Percentiles rank a stretch among this genome's conserved stretches.
Conservation (phyloP, 2,797 vertebrate genomes). For the Coendou prehensilis region DNA sequence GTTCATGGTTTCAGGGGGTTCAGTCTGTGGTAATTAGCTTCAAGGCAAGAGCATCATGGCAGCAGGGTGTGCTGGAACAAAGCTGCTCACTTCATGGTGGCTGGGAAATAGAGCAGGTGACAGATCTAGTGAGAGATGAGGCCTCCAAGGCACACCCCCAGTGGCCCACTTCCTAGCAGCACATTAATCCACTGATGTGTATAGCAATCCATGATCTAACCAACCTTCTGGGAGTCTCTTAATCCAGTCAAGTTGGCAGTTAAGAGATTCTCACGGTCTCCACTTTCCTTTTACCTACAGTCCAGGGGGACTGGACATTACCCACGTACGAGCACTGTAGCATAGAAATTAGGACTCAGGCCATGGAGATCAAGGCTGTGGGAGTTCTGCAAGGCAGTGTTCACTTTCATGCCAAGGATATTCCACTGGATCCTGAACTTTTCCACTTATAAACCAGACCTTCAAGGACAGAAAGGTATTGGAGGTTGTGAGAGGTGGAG, state of each 20-base stretch:
- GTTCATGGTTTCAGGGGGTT: background rate
- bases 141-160: background rate
- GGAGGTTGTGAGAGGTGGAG: background rate
- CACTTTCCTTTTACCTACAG: background rate
- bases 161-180: background rate
- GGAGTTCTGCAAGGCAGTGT: background rate
- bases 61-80: background rate
- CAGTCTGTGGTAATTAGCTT: background rate
- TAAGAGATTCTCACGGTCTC: background rate
- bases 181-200: background rate
- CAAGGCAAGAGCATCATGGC: background rate
- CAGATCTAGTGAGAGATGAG: background rate
- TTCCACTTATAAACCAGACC: background rate
- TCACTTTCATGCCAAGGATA: background rate
- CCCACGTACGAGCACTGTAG: background rate
- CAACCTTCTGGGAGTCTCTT: too few relatives aligned
- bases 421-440: constrained; percentile 3
- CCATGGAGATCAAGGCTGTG: background rate
- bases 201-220: background rate
- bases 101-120: background rate
- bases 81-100: background rate
- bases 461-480: constrained; percentile 18
- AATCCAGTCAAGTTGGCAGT: background rate
- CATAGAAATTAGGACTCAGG: background rate
- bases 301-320: too few relatives aligned